Conservation (phyloP, 2,797 vertebrate species). For the Muscicapa comitata region DNA sequence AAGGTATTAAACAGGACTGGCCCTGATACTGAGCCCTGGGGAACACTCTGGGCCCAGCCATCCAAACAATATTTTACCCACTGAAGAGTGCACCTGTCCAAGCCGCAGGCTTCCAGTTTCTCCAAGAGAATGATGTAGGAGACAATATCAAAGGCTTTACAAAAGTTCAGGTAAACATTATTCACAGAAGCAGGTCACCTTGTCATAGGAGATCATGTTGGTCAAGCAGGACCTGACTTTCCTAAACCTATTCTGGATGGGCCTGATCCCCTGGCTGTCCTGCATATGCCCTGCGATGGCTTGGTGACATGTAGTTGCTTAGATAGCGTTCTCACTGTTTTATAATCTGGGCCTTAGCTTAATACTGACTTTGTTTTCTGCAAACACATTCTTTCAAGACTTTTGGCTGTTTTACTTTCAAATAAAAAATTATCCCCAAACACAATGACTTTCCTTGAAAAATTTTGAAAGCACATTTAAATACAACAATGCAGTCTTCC, state of each 20-base stretch:
- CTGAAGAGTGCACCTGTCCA: not conserved
- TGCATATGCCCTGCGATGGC: rapidly evolving
- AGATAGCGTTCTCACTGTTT: not conserved
- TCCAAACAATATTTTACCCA: not conserved
- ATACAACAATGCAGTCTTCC: not conserved
- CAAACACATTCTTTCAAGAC: not conserved
- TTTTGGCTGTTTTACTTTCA: not conserved
- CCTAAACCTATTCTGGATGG: not conserved
- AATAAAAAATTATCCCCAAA: not conserved
- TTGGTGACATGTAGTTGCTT: not conserved
- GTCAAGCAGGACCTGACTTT: not conserved
- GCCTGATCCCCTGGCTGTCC: not conserved
- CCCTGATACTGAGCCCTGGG: not conserved
- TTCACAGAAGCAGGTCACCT: not conserved
- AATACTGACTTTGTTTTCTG: not conserved
- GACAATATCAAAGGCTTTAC: not conserved
- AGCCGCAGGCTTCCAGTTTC: not conserved
- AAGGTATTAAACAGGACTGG: not conserved
- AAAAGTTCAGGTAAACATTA: not conserved
- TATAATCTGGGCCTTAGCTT: not conserved
- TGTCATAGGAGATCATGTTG: not conserved
- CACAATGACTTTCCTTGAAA: not conserved
- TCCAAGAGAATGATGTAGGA: not conserved
- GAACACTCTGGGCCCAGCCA: not conserved
- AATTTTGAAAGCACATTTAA: not conserved